A percentile compares a stretch with the other conserved stretches of the same genome.
These are phyloP conservation scores for Gracilinanus agilis DNA, from an alignment of 2,113 vertebrate genomes.

Conservation along the genomic window DNA sequence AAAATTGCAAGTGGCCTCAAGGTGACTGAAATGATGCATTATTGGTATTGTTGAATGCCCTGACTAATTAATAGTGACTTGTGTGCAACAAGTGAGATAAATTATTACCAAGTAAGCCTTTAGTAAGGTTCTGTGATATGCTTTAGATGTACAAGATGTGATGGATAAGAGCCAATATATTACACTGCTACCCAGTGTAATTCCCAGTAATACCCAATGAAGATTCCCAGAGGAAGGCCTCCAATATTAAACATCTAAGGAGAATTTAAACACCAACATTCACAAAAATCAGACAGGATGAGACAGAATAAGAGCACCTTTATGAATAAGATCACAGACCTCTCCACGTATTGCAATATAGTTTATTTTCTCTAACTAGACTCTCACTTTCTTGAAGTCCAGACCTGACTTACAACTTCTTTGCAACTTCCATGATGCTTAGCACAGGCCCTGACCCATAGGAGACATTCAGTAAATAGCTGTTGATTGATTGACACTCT, in stretches of 20 bases:
- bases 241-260: neutral
- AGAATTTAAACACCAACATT: neutral
- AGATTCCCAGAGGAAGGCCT: neutral
- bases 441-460: neutral
- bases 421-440: neutral
- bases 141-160: neutral
- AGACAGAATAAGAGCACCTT: neutral
- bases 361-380: neutral
- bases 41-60: neutral
- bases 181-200: neutral
- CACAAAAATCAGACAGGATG: neutral
- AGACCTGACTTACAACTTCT: neutral
- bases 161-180: neutral
- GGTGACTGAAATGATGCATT: neutral
- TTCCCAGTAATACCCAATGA: too few relatives aligned
- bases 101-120: neutral
- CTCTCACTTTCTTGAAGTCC: neutral
- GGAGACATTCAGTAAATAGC: neutral
- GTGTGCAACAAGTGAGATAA: neutral
- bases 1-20: neutral
- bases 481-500: neutral
- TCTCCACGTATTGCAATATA: neutral
- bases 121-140: neutral
- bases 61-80: neutral
- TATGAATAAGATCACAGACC: neutral